Percentiles rank a stretch among this genome's conserved stretches.
These are phyloP conservation scores for Cynodonichthys magdalenae DNA, from an alignment of 2,797 vertebrate genomes.

Conservation along the genomic window DNA sequence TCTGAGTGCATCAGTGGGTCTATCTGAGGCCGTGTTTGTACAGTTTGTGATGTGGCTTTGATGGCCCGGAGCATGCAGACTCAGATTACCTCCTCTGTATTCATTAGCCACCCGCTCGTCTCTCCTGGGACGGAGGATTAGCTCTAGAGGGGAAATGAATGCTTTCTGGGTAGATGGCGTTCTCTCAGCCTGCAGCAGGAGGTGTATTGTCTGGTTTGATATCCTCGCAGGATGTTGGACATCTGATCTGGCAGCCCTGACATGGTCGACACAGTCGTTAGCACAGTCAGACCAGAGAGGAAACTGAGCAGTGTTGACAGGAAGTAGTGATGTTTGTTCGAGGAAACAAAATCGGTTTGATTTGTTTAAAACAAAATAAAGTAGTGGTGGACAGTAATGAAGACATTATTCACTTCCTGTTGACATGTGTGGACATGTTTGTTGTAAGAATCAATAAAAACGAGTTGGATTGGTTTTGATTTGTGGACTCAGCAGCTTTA, in stretches of 20 bases:
- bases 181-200: slow-evolving; percentile 67
- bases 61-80: slow-evolving; percentile 24
- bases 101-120: slow-evolving; percentile 64
- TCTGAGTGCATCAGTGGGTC: background rate
- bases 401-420: slow-evolving; percentile 42
- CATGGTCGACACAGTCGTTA: slow-evolving; percentile 52
- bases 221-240: slow-evolving; percentile 54
- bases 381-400: slow-evolving; percentile 24
- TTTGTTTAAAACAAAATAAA: slow-evolving; percentile 9
- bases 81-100: slow-evolving; percentile 64
- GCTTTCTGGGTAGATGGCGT: slow-evolving; percentile 55
- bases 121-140: slow-evolving; percentile 77
- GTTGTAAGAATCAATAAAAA: slow-evolving; percentile 28
- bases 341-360: slow-evolving; percentile 28
- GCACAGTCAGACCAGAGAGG: slow-evolving; percentile 29
- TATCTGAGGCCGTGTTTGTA: slow-evolving; percentile 9
- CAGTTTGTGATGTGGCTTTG: slow-evolving; percentile 17
- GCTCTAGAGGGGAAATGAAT: slow-evolving; percentile 68
- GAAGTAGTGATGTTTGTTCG: slow-evolving; percentile 43
- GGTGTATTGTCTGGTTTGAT: slow-evolving; percentile 72
- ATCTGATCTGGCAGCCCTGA: slow-evolving; percentile 69
- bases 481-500: slow-evolving; percentile 14
- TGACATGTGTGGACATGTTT: slow-evolving; percentile 20
- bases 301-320: slow-evolving; percentile 53
- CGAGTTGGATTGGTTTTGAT: slow-evolving; percentile 30